Evolutionary conservation across 2,113 vertebrate species (phyloP).

Genomic region (Microcebus ravelobensis): DNA sequence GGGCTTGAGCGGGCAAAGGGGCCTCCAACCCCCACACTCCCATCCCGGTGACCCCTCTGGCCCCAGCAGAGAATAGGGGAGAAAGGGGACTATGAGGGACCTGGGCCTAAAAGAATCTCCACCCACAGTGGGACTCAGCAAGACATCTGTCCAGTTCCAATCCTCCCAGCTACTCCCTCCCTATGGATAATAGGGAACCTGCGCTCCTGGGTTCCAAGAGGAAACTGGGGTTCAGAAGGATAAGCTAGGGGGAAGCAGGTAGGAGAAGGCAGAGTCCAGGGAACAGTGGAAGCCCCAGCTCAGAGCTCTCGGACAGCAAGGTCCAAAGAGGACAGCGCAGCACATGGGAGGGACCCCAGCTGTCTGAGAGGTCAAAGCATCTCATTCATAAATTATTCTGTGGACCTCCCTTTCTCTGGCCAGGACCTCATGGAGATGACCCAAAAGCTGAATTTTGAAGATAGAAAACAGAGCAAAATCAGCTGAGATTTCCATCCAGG

Average conservation of each 20-base stretch:
- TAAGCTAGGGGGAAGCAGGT: neutral
- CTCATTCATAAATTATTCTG: neutral
- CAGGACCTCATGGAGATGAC: constrained; percentile 14
- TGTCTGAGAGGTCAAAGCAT: neutral
- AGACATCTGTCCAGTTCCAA: neutral
- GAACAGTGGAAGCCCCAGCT: neutral
- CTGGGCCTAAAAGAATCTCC: neutral
- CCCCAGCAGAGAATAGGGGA: neutral
- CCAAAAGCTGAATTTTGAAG: neutral
- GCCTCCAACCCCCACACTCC: neutral
- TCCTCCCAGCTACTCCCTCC: neutral
- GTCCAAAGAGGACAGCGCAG: neutral
- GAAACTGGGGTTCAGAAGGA: neutral
- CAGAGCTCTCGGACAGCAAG: neutral
- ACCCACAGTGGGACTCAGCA: neutral
- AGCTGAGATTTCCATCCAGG: neutral
- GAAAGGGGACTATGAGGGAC: fast-evolving
- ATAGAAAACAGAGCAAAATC: neutral
- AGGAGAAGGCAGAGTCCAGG: neutral
- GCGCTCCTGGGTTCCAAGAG: neutral
- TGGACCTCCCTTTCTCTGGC: neutral
- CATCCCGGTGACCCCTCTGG: neutral
- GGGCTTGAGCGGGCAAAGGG: neutral
- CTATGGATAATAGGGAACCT: neutral
- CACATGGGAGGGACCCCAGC: neutral